Percentiles rank a stretch among this genome's conserved stretches.
phyloP scores from a whole-genome alignment of 1,140 invertebrate genomes.

The Rhopalosiphum padi region DNA sequence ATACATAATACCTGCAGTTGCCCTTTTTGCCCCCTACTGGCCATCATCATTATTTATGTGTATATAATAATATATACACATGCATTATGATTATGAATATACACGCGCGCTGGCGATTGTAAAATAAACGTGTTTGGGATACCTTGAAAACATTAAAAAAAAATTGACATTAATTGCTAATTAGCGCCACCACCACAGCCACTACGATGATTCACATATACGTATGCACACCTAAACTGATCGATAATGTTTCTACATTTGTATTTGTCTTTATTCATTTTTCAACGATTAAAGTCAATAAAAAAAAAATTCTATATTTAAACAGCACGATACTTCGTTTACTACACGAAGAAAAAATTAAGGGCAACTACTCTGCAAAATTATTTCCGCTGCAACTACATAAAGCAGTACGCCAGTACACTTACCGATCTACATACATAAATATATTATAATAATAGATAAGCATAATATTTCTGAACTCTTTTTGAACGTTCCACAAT shows the following conservation, averaged over 20 bases:
- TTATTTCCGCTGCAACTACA: neutral
- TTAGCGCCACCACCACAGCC: neutral
- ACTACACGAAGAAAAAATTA: neutral
- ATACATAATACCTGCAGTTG: conserved; percentile 42
- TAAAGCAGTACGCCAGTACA: no score
- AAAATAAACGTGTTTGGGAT: conserved; percentile 50
- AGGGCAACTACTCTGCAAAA: neutral
- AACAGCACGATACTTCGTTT: neutral
- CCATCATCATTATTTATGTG: neutral
- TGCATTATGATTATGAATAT: conserved; percentile 8
- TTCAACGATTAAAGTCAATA: neutral
- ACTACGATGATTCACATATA: neutral
- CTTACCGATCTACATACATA: neutral
- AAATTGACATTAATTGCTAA: conserved; percentile 44
- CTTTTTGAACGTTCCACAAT: neutral
- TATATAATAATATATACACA: neutral
- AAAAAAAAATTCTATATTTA: neutral
- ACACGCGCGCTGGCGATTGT: conserved; percentile 19
- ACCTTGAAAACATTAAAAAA: conserved; percentile 48
- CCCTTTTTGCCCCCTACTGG: conserved; percentile 56
- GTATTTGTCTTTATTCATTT: neutral
- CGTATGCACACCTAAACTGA: neutral
- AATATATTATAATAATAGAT: neutral
- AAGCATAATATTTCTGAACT: neutral
- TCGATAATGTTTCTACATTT: neutral